These are phyloP conservation scores for Zaprionus ornatus DNA, from an alignment of 1,140 invertebrate species.

Conservation along the genomic window DNA sequence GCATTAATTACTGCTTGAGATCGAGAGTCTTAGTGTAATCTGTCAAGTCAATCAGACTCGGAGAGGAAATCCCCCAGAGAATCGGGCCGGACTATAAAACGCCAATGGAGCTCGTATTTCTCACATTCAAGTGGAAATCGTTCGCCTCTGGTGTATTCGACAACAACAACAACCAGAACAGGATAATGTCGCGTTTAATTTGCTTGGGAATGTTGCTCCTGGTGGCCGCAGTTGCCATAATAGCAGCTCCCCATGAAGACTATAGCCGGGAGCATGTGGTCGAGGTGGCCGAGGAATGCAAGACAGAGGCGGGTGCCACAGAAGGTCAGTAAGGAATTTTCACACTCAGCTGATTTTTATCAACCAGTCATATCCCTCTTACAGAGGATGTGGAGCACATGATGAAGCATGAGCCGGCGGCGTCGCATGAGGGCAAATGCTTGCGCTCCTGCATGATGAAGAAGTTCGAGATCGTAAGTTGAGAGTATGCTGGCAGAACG, in stretches of 20 bases:
- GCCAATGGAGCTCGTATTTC: not conserved
- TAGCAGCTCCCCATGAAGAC: slow-evolving; percentile 56
- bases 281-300: slow-evolving; percentile 57
- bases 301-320: slow-evolving; percentile 58
- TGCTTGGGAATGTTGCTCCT: slow-evolving; percentile 37
- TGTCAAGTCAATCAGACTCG: slow-evolving; percentile 43
- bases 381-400: slow-evolving; percentile 66
- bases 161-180: not conserved
- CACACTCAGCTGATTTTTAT: not conserved
- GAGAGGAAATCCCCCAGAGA: slow-evolving; percentile 14
- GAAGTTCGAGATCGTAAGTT: slow-evolving; percentile 71
- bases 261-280: slow-evolving; percentile 46
- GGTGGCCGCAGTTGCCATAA: slow-evolving; percentile 24
- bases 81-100: slow-evolving; percentile 52
- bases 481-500: not conserved
- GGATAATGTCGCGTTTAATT: slow-evolving; percentile 54
- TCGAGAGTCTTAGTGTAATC: slow-evolving; percentile 47
- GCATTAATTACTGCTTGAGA: slow-evolving; percentile 49
- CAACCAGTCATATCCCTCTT: not conserved
- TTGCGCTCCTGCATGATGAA: slow-evolving; percentile 72
- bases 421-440: slow-evolving; percentile 62
- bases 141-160: slow-evolving; percentile 8
- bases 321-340: slow-evolving; percentile 45
- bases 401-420: slow-evolving; percentile 50
- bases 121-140: slow-evolving; percentile 46